Base-by-base conservation (phyloP, 2,113 vertebrate species). In the Hydropotes inermis region DNA sequence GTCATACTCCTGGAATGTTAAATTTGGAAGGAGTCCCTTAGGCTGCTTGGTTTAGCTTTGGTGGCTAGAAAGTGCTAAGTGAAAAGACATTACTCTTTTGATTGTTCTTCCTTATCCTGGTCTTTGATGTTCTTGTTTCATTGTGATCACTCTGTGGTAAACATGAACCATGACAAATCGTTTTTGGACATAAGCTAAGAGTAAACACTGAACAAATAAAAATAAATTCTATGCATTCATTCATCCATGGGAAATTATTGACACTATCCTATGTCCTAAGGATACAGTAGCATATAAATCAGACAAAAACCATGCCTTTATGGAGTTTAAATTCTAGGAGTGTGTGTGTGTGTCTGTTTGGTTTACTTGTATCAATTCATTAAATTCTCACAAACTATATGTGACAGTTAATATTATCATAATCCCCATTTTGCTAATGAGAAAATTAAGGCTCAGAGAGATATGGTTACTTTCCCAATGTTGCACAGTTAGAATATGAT, bases 121-220 rank as follows among this genome's bases (percentile, higher is more conserved):
- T 55, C 91, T 95, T 87, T 81, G 50, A 87, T 87, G 60, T 76
- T 93, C 78, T 60, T n/a, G 28, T 89, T 91, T 90, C 43, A 89
- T 88, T 96, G 87, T 96, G 74, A 70, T 64, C 25, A 33, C 33
- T 94, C 64, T 93, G 61, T 52, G 55, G 50, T 47, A 83, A 94
- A 92, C 60, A 61, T 19, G 79, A 96, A 89, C 30, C 47, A 23
- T 11, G 28, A 87, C 61, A 90, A 81, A 74, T 76, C 17, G 61
- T n/a, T 85, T 91, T 70, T 94, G 61, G 91, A 96, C 95, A 94
- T 82, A 94, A 91, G 2, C 87, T 74, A 23, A 45, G 55, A 88
- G 36, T 27, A 45, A 87, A 78, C 79, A 86, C 28, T 91, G 89
- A 91, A 95, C 47, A 84, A 97, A 91, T 90, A 88, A 92, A 86